Conservation (phyloP, 2,888 invertebrate genomes). For the Chrysolina haemoptera region DNA sequence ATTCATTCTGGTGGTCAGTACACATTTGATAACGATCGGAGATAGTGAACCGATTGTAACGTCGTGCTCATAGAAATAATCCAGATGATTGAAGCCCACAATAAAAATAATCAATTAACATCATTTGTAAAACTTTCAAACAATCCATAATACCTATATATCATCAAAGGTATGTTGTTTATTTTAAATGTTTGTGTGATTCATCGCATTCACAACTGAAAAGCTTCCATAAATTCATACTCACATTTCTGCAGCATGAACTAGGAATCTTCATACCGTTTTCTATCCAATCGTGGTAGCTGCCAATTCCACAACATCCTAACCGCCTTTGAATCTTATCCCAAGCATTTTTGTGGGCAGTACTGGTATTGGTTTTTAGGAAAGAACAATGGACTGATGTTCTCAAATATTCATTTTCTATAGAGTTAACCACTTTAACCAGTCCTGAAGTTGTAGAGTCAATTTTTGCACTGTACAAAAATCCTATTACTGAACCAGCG, state of each 20-base stretch:
- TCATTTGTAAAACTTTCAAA: no score
- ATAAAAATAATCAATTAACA: no score
- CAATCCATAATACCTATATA: no score
- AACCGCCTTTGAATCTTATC: slow-evolving; percentile 42
- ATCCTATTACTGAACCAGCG: slow-evolving; percentile 40
- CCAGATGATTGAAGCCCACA: no score
- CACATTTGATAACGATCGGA: no score
- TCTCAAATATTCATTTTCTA: slow-evolving; percentile 38
- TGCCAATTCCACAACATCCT: slow-evolving; percentile 45
- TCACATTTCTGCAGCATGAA: slow-evolving; percentile 46
- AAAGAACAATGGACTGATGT: slow-evolving; percentile 38
- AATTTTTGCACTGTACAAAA: slow-evolving; percentile 34
- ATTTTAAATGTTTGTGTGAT: no score
- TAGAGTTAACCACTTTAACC: slow-evolving; percentile 29
- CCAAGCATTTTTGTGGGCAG: slow-evolving; percentile 38
- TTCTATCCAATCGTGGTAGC: slow-evolving; percentile 41
- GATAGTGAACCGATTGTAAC: no score
- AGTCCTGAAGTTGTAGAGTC: slow-evolving; percentile 23
- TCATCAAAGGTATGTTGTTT: no score
- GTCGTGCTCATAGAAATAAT: no score
- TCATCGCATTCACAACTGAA: background rate
- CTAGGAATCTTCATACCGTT: slow-evolving; percentile 32
- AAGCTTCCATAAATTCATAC: slow-evolving; percentile 1
- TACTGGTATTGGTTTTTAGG: slow-evolving; percentile 33
- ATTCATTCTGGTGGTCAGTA: no score